phyloP scores from a whole-genome alignment of 2,888 invertebrate species.

The Stomorhina lunata region DNA sequence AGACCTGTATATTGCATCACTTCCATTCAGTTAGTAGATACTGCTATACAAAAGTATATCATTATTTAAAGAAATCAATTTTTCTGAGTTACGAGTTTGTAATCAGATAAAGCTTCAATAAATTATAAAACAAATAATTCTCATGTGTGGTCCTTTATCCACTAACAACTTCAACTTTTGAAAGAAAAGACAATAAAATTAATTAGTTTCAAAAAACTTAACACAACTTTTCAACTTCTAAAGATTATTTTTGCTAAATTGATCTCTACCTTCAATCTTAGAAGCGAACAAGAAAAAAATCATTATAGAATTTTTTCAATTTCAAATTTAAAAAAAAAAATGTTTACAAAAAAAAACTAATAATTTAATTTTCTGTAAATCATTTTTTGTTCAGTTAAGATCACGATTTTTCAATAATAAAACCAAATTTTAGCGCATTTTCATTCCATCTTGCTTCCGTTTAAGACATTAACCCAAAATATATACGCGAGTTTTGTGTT shows the following conservation, averaged over 20 bases:
- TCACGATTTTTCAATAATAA: slow-evolving; percentile 54
- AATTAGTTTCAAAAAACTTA: background rate
- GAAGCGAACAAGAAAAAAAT: background rate
- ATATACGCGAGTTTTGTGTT: too few relatives aligned
- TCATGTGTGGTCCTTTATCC: too few relatives aligned
- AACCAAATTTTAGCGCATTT: slow-evolving; percentile 24
- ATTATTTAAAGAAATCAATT: too few relatives aligned
- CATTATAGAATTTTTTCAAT: background rate
- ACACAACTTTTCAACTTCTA: background rate
- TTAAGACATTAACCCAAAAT: slow-evolving; percentile 33
- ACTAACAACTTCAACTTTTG: too few relatives aligned
- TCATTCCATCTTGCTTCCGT: slow-evolving; percentile 55
- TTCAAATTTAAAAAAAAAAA: background rate
- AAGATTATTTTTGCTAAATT: background rate
- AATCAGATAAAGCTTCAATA: too few relatives aligned
- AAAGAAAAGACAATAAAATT: background rate
- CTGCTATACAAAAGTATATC: too few relatives aligned
- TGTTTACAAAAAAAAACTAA: background rate
- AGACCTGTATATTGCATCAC: too few relatives aligned
- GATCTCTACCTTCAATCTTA: background rate
- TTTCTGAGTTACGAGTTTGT: too few relatives aligned
- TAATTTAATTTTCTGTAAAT: slow-evolving; percentile 41
- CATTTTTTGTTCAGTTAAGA: slow-evolving; percentile 29
- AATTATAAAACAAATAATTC: too few relatives aligned
- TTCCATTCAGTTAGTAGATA: too few relatives aligned